Base-by-base conservation (phyloP, 2,797 vertebrate species). In the Cheirogaleus major region DNA sequence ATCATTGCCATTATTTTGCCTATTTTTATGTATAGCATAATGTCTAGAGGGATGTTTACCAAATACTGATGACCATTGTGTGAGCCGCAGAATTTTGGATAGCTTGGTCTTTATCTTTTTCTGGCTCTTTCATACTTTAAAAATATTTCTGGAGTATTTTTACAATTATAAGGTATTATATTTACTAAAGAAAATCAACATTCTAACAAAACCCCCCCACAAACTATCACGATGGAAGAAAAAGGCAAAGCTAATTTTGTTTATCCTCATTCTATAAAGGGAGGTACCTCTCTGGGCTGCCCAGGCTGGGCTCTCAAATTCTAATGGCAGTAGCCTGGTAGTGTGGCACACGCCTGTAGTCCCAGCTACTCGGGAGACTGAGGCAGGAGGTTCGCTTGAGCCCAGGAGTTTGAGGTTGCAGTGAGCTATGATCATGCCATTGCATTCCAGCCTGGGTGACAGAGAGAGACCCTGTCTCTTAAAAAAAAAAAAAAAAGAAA, bases 221-320 rank as follows among this genome's bases (percentile, higher is more conserved):
- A 83, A 41, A 7, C 20, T 13, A 9, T 89, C 11, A 30, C 4
- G 18, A 17, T 17, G 35, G 10, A n/a, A 43, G 17, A 35, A 63
- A 32, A 69, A 32, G 48, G 7, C 9, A 17, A 41, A 45, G 50
- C 6, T 27, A 12, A 4, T 13, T 45, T 45, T 38, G 27, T 43
- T 80, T 5, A 9, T 65, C 50, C 12, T 7, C 8, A 1, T 20
- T 25, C n/a, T 57, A 1, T 50, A 2, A 35, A 1, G 1, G 43
- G 38, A 72, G 15, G 0, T 45, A 17, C 13, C 12, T 10, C 0
- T 52, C 52, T 17, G 35, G 50, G 48, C 61, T 4, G 1, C 25
- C 20, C 0, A 0, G 35, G 65, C 59, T 69, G n/a, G 8, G 2
- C 1, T 11, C 32, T 89, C 6, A 2, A 14, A 50, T 75, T 48